Percentiles rank a stretch among this genome's conserved stretches.
Evolutionary conservation across 2,888 invertebrate species (phyloP).

Genomic region (Sialis lutaria): DNA sequence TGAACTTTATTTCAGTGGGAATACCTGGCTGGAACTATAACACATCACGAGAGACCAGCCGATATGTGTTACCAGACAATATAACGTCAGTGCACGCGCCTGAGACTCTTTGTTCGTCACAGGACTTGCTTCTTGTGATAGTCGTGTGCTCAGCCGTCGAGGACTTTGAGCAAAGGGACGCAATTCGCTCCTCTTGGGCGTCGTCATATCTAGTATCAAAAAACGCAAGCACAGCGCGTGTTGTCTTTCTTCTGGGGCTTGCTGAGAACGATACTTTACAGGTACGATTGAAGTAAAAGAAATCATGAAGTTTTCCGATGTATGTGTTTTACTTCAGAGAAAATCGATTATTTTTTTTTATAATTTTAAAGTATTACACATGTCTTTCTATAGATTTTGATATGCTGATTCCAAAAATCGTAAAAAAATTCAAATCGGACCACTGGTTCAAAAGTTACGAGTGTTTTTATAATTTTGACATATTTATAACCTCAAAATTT

Average conservation of each 20-base stretch:
- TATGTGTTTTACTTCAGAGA: not conserved
- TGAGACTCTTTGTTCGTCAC: constrained; percentile 28
- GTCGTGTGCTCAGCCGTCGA: constrained; percentile 57
- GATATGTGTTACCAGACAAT: constrained; percentile 53
- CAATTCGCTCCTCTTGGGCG: constrained; percentile 59
- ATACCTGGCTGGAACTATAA: constrained; percentile 56
- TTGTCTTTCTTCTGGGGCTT: constrained; percentile 42
- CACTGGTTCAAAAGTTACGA: no score
- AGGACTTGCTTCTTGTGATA: constrained; percentile 43
- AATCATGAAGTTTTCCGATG: not conserved
- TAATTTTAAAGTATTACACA: no score
- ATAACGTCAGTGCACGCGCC: constrained; percentile 49
- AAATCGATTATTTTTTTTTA: no score
- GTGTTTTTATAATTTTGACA: no score
- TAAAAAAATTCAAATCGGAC: no score
- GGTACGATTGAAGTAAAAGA: constrained; percentile 17
- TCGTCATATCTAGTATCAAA: constrained; percentile 17
- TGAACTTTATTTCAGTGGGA: constrained; percentile 22
- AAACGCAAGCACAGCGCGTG: constrained; percentile 19
- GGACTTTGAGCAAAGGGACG: constrained; percentile 45
- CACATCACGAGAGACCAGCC: constrained; percentile 50
- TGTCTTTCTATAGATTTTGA: no score
- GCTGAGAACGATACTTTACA: constrained; percentile 33
- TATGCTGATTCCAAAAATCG: no score
- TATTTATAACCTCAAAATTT: no score